Conservation (phyloP, 2,797 vertebrate species). For the Dallia pectoralis region DNA sequence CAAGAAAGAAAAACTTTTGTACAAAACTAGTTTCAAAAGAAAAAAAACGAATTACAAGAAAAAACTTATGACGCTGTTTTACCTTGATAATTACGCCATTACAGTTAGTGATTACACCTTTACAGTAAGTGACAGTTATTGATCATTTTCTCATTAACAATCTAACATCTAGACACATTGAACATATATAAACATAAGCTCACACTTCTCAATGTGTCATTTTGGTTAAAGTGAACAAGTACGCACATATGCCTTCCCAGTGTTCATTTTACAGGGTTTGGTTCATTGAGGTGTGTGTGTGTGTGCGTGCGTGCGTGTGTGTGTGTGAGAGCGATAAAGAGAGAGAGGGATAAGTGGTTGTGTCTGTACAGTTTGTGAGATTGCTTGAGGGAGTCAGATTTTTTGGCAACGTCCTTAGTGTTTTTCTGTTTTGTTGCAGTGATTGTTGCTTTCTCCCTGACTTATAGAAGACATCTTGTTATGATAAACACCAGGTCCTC, state of each 20-base stretch:
- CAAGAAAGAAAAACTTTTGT: too few species aligned
- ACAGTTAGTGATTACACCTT: too few species aligned
- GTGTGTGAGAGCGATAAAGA: conserved; percentile 2
- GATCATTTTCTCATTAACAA: too few species aligned
- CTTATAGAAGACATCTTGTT: background rate
- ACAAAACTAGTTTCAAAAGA: too few species aligned
- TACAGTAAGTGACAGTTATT: too few species aligned
- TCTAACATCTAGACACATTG: too few species aligned
- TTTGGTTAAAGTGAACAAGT: conserved; percentile 47
- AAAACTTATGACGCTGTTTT: too few species aligned
- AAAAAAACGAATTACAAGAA: too few species aligned
- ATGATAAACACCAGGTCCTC: background rate
- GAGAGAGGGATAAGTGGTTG: background rate
- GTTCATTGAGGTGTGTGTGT: conserved; percentile 39
- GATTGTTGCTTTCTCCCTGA: background rate
- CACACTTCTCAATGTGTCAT: too few species aligned
- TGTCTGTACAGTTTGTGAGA: background rate
- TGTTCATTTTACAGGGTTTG: conserved; percentile 12
- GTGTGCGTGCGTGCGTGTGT: background rate
- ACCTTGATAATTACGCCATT: too few species aligned
- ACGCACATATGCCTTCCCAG: conserved; percentile 46
- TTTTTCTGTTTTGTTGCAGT: background rate
- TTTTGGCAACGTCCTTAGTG: background rate
- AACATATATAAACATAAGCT: too few species aligned
- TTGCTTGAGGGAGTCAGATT: background rate